phyloP scores from a whole-genome alignment of 1,140 invertebrate genomes.

The Halyomorpha halys region DNA sequence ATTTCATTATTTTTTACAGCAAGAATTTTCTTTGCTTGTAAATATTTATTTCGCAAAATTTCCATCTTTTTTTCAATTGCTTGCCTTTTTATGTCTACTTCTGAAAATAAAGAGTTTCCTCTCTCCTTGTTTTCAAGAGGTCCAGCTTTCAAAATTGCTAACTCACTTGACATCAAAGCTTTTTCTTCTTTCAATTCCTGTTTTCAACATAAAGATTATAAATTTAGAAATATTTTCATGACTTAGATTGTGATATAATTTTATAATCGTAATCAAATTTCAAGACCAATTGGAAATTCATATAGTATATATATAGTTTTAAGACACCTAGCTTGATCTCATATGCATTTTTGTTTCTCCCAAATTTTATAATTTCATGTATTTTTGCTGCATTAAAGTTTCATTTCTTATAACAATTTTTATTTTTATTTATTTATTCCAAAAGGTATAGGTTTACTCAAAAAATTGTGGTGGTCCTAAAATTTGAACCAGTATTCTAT shows the following conservation, averaged over 20 bases:
- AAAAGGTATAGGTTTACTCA: too few species aligned
- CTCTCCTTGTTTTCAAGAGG: slow-evolving; percentile 16
- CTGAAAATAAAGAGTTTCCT: slow-evolving; percentile 30
- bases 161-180: slow-evolving; percentile 22
- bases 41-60: slow-evolving; percentile 25
- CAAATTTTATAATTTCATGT: too few species aligned
- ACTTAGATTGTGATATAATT: background rate
- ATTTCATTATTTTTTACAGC: slow-evolving; percentile 21
- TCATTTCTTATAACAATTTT: too few species aligned
- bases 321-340: too few species aligned
- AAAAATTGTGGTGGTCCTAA: too few species aligned
- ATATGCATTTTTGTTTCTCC: too few species aligned
- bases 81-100: slow-evolving; percentile 28
- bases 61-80: slow-evolving; percentile 21
- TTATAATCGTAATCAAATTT: too few species aligned
- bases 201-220: background rate
- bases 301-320: too few species aligned
- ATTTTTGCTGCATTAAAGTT: too few species aligned
- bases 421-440: too few species aligned
- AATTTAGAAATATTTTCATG: background rate
- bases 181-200: slow-evolving; percentile 27
- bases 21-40: slow-evolving; percentile 23
- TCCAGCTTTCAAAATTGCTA: slow-evolving; percentile 22
- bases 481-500: too few species aligned
- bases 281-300: too few species aligned